Evolutionary conservation across 1,140 invertebrate species (phyloP).

Genomic region (Batillaria attramentaria): DNA sequence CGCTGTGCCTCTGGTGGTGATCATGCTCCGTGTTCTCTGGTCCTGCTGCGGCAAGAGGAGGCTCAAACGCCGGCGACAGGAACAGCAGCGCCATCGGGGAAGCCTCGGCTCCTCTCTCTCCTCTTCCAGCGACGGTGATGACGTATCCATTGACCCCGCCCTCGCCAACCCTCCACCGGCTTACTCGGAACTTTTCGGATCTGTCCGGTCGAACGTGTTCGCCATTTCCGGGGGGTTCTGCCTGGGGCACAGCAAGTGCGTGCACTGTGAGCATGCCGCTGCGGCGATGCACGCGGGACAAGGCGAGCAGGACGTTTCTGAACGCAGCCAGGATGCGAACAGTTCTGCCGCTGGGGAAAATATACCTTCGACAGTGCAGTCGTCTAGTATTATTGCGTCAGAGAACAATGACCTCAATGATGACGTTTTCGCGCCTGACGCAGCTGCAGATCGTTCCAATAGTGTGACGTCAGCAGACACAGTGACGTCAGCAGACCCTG

Average conservation of each 20-base stretch:
- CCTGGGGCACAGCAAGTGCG: not conserved
- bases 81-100: not conserved
- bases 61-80: constrained; percentile 5
- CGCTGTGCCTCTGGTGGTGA: constrained; percentile 6
- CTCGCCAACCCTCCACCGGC: constrained; percentile 25
- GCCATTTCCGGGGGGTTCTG: not conserved
- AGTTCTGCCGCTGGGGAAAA: not conserved
- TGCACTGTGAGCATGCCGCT: not conserved
- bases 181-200: constrained; percentile 25
- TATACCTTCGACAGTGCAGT: too few species aligned
- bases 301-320: not conserved
- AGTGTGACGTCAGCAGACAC: too few species aligned
- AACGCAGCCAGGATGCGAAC: not conserved
- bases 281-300: not conserved
- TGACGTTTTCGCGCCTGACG: too few species aligned
- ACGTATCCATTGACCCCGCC: not conserved
- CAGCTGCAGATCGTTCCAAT: too few species aligned
- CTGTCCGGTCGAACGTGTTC: not conserved
- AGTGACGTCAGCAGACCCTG: too few species aligned
- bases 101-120: not conserved
- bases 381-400: too few species aligned
- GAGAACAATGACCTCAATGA: too few species aligned
- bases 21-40: constrained; percentile 16
- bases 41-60: constrained; percentile 17
- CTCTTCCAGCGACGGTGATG: not conserved